A percentile compares a stretch with the other conserved stretches of the same genome.
Evolutionary conservation across 1,140 invertebrate genomes (phyloP).

Genomic region (Paraescarpia echinospica): DNA sequence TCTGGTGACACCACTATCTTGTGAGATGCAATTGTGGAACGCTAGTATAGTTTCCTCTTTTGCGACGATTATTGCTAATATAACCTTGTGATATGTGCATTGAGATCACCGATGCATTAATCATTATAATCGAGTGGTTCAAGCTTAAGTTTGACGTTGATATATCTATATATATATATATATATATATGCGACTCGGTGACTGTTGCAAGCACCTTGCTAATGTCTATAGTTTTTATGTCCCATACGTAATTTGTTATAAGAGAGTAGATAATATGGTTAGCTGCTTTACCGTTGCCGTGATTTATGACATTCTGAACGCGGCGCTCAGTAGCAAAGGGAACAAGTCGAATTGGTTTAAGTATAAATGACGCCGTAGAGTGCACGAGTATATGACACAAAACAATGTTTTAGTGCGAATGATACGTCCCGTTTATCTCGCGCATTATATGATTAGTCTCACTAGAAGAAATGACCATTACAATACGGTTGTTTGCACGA

Average conservation of each 20-base stretch:
- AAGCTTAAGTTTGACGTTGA: too few species aligned
- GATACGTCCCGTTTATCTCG: neutral
- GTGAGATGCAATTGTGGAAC: too few species aligned
- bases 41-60: too few species aligned
- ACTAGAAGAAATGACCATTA: neutral
- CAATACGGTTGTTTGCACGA: neutral
- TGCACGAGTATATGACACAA: neutral
- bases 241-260: neutral
- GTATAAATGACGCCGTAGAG: neutral
- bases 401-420: neutral
- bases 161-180: neutral
- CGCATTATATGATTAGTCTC: neutral
- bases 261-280: neutral
- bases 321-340: neutral
- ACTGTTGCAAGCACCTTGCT: neutral
- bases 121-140: too few species aligned
- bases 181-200: neutral
- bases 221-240: neutral
- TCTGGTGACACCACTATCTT: too few species aligned
- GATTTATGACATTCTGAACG: neutral
- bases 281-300: neutral
- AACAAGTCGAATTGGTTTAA: neutral
- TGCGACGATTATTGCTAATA: too few species aligned
- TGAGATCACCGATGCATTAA: too few species aligned
- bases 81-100: too few species aligned